These are phyloP conservation scores for Nesometra sesokonis DNA, from an alignment of 35 echinoderm and acorn worm genomes.

Conservation along the genomic window DNA sequence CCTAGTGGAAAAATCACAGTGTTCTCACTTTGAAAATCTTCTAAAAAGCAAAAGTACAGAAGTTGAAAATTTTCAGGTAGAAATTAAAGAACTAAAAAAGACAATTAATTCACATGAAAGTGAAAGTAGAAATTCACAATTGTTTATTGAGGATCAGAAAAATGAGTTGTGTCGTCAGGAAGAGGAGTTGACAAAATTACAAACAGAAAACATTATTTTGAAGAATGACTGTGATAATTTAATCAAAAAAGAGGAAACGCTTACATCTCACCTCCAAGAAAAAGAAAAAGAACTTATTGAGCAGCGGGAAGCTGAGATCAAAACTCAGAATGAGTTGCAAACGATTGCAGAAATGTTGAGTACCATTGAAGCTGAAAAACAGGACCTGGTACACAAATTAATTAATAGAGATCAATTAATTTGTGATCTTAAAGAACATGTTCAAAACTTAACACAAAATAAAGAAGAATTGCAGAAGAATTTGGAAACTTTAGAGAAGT, in stretches of 20 bases:
- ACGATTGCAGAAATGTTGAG: neutral
- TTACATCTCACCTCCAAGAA: neutral
- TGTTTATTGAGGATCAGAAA: neutral
- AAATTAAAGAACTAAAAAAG: constrained; percentile 7
- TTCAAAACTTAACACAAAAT: constrained; percentile 10
- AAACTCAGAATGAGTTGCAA: neutral
- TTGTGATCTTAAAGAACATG: neutral
- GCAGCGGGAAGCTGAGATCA: neutral
- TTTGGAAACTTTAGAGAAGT: constrained; percentile 20
- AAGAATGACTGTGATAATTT: constrained; percentile 29
- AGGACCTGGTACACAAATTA: constrained; percentile 4
- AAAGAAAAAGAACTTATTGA: constrained; percentile 11
- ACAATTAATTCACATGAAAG: neutral
- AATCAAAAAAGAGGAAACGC: constrained; percentile 12
- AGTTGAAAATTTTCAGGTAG: neutral
- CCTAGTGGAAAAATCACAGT: neutral
- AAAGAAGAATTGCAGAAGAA: constrained; percentile 36
- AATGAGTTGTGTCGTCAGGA: neutral
- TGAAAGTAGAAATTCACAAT: neutral
- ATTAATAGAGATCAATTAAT: constrained; percentile 4
- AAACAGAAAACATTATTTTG: constrained; percentile 12
- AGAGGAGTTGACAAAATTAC: constrained; percentile 9
- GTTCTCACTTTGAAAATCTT: neutral
- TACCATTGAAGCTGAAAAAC: neutral
- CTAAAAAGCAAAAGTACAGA: neutral